phyloP scores from a whole-genome alignment of 2,888 invertebrate species.

The Pseudoips prasinana region DNA sequence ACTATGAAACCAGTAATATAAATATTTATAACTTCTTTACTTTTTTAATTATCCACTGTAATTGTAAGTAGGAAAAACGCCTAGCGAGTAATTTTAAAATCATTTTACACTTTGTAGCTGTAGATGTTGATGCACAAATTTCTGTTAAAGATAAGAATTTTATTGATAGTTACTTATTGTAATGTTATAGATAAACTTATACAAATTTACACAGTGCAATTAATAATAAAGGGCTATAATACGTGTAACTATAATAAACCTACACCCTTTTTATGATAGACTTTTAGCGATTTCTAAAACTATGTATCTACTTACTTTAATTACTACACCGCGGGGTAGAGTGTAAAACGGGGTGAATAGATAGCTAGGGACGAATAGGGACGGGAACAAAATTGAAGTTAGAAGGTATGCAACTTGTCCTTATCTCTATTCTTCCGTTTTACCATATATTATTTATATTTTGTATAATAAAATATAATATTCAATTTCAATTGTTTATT shows the following conservation, averaged over 20 bases:
- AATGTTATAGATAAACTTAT: constrained; percentile 40
- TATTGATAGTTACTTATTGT: constrained; percentile 40
- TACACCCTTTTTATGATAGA: constrained; percentile 24
- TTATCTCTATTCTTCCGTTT: no score
- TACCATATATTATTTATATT: no score
- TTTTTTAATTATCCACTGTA: no score
- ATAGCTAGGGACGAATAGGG: no score
- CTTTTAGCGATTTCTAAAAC: constrained; percentile 14
- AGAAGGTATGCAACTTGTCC: no score
- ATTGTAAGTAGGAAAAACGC: constrained; percentile 34
- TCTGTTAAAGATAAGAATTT: constrained; percentile 53
- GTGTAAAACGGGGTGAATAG: no score
- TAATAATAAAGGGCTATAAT: constrained; percentile 26
- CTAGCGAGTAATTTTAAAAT: constrained; percentile 46
- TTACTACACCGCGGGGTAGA: no score
- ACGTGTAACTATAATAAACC: constrained; percentile 19
- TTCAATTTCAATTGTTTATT: no score
- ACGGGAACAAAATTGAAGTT: no score
- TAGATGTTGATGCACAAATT: constrained; percentile 75
- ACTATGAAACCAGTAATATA: no score
- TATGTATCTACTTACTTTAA: neutral
- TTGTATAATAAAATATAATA: no score
- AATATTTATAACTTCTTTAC: no score
- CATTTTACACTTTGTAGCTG: constrained; percentile 63
- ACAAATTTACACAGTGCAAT: constrained; percentile 38